Base-by-base conservation (phyloP, 2,113 vertebrate genomes). In the Guaruba guarouba region DNA sequence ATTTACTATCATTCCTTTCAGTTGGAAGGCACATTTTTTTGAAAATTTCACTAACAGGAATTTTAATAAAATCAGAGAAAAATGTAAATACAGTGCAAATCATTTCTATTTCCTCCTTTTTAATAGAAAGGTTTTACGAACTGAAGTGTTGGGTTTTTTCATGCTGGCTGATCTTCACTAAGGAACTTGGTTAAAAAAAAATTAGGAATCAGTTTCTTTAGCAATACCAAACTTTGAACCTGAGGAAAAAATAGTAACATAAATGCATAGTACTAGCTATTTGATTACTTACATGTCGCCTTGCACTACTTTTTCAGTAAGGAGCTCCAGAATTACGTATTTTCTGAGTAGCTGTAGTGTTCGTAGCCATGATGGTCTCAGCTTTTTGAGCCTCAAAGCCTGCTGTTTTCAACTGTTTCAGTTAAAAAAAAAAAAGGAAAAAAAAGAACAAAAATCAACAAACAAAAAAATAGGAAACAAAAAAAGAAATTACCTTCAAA, bases 251-350 rank as follows among this genome's bases (percentile, higher is more conserved):
- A 46, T 4, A 69, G 9, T 6, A 62, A 57, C 11, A 93, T 8
- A 82, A 87, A 85, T 19, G n/a, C 15, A 82, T 35, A 83, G 66
- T 44, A 57, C 82, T 52, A 48, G 20, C 61, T 87, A 28, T 85
- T 41, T 15, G 75, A 89, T 76, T 96, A 92, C 92, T 96, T 90
- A 96, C 88, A 70, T 46, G 55, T 81, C 61, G 62, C 48, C 28
- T 71, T 1, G 10, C 29, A 31, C n/a, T 77, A 68, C 57, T 66
- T 76, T 79, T 89, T 91, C 76, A 76, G 82, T 90, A 35, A 86
- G 82, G 35, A 86, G 29, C 48, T 92, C 37, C 79, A 94, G 82
- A 94, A 94, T 68, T 35, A 57, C 29, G 3, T 33, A 17, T 19
- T 94, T 73, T 88, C 90, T 93, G 71, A 90, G 76, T 5, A 86